Conservation (phyloP, 2,888 invertebrate genomes). For the Mantis religiosa region DNA sequence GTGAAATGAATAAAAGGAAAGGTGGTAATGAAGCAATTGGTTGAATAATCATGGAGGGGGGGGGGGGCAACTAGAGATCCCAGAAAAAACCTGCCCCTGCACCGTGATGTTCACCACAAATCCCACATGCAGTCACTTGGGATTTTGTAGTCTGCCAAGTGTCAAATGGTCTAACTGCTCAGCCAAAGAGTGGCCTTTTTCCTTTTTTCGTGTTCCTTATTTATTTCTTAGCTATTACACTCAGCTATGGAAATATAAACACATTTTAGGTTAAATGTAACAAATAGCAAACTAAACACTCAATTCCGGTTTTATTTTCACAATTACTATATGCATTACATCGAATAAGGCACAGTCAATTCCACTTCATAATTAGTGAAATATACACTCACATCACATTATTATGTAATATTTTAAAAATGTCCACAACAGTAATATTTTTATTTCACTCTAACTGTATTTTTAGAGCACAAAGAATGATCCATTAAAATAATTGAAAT, state of each 20-base stretch:
- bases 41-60: too few relatives aligned
- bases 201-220: too few relatives aligned
- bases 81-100: too few relatives aligned
- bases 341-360: constrained; percentile 22
- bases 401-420: background rate
- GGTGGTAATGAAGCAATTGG: too few relatives aligned
- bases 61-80: too few relatives aligned
- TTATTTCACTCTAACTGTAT: background rate
- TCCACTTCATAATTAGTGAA: background rate
- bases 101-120: too few relatives aligned
- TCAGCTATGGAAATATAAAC: background rate
- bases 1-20: too few relatives aligned
- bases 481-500: background rate
- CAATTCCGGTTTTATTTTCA: constrained; percentile 1
- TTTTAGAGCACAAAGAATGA: background rate
- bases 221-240: too few relatives aligned
- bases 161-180: too few relatives aligned
- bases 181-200: too few relatives aligned
- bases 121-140: too few relatives aligned
- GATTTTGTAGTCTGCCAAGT: too few relatives aligned
- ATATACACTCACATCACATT: background rate
- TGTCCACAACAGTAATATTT: background rate
- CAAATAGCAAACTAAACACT: background rate
- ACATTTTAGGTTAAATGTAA: background rate
- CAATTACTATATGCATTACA: constrained; percentile 8